Percentiles rank a stretch among this genome's conserved stretches.
Conservation (phyloP, 2,113 vertebrate genomes). For the Aplodontia rufa region DNA sequence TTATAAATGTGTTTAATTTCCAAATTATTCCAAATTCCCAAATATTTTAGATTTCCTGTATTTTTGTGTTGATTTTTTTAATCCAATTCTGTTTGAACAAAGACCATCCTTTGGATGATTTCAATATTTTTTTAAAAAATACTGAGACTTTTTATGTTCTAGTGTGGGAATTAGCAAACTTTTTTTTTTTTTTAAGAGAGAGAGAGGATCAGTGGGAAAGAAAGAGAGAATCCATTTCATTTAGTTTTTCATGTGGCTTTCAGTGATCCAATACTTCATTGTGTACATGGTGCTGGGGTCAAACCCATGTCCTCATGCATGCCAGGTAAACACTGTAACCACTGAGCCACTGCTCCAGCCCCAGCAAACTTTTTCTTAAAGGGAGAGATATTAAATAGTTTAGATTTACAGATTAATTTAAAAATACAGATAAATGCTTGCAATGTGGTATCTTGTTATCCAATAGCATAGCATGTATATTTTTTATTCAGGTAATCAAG, state of each 20-base stretch:
- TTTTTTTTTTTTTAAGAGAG: no score
- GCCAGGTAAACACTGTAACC: no score
- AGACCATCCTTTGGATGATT: background rate
- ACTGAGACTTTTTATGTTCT: background rate
- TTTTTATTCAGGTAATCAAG: background rate
- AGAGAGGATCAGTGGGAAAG: no score
- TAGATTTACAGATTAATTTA: background rate
- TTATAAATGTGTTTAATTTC: slow-evolving; percentile 31
- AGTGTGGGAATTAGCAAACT: background rate
- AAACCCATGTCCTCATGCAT: no score
- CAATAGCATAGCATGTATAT: background rate
- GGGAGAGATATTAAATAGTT: background rate
- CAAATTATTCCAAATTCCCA: background rate
- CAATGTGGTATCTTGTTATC: background rate
- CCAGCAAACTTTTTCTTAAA: background rate
- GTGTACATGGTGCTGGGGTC: no score
- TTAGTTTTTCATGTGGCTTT: no score
- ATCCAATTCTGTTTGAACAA: background rate
- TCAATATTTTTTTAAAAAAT: background rate
- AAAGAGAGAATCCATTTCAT: no score
- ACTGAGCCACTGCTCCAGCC: no score
- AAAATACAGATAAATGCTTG: background rate
- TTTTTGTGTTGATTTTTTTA: slow-evolving; percentile 12
- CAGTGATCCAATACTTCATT: no score
- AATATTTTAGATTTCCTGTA: background rate